Conservation (phyloP, 2,797 vertebrate species). For the Alcedo atthis region DNA sequence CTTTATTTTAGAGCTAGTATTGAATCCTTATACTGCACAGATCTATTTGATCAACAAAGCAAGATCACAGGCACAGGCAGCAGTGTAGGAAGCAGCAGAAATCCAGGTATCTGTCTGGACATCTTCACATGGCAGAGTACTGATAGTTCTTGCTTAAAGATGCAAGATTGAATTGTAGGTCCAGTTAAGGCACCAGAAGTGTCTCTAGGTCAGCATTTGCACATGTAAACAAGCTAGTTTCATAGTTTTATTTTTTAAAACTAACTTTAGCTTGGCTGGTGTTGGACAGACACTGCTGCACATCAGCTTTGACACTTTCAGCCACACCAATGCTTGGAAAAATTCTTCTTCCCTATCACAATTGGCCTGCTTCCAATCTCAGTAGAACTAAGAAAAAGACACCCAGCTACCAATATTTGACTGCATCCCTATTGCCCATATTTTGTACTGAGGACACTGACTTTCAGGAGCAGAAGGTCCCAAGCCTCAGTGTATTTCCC, state of each 20-base stretch:
- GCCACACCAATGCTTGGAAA: neutral
- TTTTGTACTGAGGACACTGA: neutral
- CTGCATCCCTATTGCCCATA: neutral
- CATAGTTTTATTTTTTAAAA: neutral
- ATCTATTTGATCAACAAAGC: neutral
- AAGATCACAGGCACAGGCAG: neutral
- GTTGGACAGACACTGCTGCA: neutral
- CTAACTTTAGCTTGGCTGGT: neutral
- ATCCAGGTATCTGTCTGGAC: neutral
- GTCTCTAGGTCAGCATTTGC: neutral
- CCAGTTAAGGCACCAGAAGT: neutral
- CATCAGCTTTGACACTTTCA: neutral
- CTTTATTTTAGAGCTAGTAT: neutral
- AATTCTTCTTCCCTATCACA: neutral
- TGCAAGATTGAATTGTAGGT: neutral
- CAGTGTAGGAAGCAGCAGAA: neutral
- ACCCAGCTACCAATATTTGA: neutral
- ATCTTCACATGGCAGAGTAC: neutral
- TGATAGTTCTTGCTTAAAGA: neutral
- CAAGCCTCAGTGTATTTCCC: neutral
- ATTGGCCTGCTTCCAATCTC: neutral
- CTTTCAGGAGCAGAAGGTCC: neutral
- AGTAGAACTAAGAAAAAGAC: neutral
- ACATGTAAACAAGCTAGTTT: neutral
- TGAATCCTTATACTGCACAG: neutral